These are phyloP conservation scores for Triplophysa rosa DNA, from an alignment of 2,113 vertebrate species.

Conservation along the genomic window DNA sequence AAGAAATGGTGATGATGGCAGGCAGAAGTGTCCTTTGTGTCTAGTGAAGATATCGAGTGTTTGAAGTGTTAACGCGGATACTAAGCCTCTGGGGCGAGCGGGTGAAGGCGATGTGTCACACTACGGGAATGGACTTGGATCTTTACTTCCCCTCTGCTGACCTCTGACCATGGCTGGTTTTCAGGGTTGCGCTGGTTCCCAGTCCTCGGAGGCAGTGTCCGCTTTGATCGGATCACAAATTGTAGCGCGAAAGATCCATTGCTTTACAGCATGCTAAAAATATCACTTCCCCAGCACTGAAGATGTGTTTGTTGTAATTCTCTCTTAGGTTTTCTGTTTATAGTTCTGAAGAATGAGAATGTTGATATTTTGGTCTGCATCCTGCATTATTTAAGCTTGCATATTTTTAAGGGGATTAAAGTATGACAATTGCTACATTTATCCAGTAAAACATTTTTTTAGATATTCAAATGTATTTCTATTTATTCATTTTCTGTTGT, in stretches of 20 bases:
- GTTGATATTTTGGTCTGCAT: background rate
- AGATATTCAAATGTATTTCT: background rate
- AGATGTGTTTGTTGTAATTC: background rate
- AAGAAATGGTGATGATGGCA: constrained; percentile 74
- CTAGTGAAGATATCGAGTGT: constrained; percentile 79
- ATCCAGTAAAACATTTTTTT: background rate
- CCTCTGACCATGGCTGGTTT: constrained; percentile 74
- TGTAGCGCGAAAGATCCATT: constrained; percentile 44
- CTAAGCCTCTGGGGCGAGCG: constrained; percentile 75
- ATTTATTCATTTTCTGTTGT: background rate
- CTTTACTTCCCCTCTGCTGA: constrained; percentile 71
- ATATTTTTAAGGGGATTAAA: too few species aligned
- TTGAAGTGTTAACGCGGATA: constrained; percentile 82
- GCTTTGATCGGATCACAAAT: constrained; percentile 70
- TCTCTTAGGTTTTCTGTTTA: background rate
- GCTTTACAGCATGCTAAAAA: constrained; percentile 39
- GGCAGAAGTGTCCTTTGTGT: constrained; percentile 78
- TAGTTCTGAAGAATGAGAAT: background rate
- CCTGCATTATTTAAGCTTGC: too few species aligned
- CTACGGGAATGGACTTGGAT: constrained; percentile 78
- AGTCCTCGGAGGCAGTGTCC: constrained; percentile 70
- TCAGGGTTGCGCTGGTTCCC: constrained; percentile 66
- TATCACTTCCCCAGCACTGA: background rate
- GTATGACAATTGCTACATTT: background rate
- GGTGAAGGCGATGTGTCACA: constrained; percentile 74